Evolutionary conservation across 53 echinoderm and acorn worm genomes (phyloP), one percentile per base, ranked within the genome.

Genomic region (Crossaster papposus): DNA sequence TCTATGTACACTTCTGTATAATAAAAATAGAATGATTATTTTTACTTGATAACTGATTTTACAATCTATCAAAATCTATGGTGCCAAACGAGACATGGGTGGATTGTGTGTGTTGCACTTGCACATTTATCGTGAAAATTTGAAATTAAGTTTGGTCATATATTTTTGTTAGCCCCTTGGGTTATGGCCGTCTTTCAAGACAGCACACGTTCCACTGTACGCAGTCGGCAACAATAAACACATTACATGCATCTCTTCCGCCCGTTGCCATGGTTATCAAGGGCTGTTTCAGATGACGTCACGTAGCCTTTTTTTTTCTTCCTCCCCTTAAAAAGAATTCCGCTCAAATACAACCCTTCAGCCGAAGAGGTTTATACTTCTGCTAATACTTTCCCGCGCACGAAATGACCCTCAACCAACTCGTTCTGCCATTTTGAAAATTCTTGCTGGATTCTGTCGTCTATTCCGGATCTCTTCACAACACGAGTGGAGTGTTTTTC

Each of bases 181-280:
- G 62, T 62, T 18, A 18, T 20, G 23, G 17, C 23, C 3, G 15
- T 23, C 62, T 62, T 62, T 62, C 62, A 20, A 62, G 62, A 62
- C 18, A 14, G 62, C 23, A 23, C 23, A 23, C 62, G 62, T 23
- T 62, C 62, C 62, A 23, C 62, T 62, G 58, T 15, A 51, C 23
- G 29, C 8, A 54, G 28, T 17, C 33, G 1, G 22, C 13, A 26
- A 34, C 35, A 72, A 84, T 84, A 70, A 72, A 14, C 52, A 53
- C 52, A 84, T 71, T 38, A 72, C 84, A 84, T 72, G 84, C 72
- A 84, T 84, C 84, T 54, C 70, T 84, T 84, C 84, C 44, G n/a
- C 24, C 82, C 11, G 72, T 84, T 71, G 51, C 84, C 84, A 65
- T 14, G 72, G 72, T 28, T 32, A 84, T 72, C 50, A 51, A 44